Percentiles rank a stretch among this genome's conserved stretches.
Evolutionary conservation across 1,140 invertebrate genomes (phyloP).

Genomic region (Euwallacea fornicatus): DNA sequence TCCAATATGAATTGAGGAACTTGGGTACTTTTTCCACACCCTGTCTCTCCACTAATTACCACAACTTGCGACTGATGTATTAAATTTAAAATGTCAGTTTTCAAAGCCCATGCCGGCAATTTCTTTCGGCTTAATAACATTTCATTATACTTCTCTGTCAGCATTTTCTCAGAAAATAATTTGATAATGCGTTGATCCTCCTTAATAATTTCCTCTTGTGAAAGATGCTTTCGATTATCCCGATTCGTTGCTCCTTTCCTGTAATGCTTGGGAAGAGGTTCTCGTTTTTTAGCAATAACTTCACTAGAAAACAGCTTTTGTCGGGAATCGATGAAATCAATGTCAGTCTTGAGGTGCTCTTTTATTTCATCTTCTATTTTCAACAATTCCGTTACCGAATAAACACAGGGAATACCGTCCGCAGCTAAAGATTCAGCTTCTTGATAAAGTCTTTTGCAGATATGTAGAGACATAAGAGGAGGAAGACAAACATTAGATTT

Average conservation of each 20-base stretch:
- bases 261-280: constrained; percentile 60
- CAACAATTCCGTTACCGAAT: constrained; percentile 68
- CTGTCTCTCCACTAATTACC: constrained; percentile 83
- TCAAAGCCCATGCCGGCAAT: constrained; percentile 70
- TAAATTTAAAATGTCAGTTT: constrained; percentile 65
- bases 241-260: constrained; percentile 59
- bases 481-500: constrained; percentile 63
- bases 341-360: constrained; percentile 59
- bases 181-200: constrained; percentile 64
- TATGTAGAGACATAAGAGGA: constrained; percentile 62
- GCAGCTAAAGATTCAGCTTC: constrained; percentile 65
- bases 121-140: constrained; percentile 64
- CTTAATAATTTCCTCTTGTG: constrained; percentile 58
- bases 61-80: constrained; percentile 69
- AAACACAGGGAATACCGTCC: constrained; percentile 68
- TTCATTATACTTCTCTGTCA: constrained; percentile 63
- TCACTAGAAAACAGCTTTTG: constrained; percentile 46
- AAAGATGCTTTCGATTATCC: constrained; percentile 56
- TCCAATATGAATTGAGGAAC: constrained; percentile 92
- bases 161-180: constrained; percentile 61
- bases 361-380: constrained; percentile 69
- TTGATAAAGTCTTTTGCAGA: constrained; percentile 63
- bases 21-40: constrained; percentile 89
- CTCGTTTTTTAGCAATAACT: constrained; percentile 48
- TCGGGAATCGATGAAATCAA: constrained; percentile 58